A percentile compares a stretch with the other conserved stretches of the same genome.
These are phyloP conservation scores for Phytoseiulus persimilis DNA, from an alignment of 2,888 invertebrate genomes.

Conservation along the genomic window DNA sequence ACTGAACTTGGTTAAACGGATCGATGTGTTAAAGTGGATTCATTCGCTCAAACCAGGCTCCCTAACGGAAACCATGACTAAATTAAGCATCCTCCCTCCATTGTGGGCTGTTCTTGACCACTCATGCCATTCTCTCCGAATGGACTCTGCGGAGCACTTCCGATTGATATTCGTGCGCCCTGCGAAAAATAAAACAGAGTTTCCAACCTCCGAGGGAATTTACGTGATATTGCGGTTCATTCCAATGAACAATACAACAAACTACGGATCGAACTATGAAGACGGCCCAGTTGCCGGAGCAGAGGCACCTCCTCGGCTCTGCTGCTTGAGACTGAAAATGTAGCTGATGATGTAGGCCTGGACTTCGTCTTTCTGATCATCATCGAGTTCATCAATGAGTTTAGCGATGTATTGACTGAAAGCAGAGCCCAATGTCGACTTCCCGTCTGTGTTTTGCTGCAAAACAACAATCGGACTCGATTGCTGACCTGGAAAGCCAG, in stretches of 20 bases:
- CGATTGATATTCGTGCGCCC: no score
- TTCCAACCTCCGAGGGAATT: no score
- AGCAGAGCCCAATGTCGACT: not conserved
- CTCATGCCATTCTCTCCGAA: no score
- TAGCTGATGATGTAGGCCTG: slow-evolving; percentile 15
- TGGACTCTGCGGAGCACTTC: no score
- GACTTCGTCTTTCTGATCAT: slow-evolving; percentile 7
- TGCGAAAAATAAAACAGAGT: no score
- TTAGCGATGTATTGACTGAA: not conserved
- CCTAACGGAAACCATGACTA: not conserved
- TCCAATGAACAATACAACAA: no score
- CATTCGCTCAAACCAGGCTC: not conserved
- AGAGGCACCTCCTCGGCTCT: not conserved
- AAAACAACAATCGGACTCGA: slow-evolving; percentile 9
- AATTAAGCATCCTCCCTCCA: not conserved
- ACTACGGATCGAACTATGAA: not conserved
- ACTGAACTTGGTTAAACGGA: not conserved
- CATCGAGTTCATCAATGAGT: not conserved
- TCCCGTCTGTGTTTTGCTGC: not conserved
- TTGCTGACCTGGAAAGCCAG: not conserved
- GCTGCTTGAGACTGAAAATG: slow-evolving; percentile 8
- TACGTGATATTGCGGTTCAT: no score
- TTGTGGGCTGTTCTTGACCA: not conserved
- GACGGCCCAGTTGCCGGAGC: not conserved
- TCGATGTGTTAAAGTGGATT: not conserved